Evolutionary conservation across 35 echinoderm and acorn worm species (phyloP).

Genomic region (Strongylocentrotus purpuratus): DNA sequence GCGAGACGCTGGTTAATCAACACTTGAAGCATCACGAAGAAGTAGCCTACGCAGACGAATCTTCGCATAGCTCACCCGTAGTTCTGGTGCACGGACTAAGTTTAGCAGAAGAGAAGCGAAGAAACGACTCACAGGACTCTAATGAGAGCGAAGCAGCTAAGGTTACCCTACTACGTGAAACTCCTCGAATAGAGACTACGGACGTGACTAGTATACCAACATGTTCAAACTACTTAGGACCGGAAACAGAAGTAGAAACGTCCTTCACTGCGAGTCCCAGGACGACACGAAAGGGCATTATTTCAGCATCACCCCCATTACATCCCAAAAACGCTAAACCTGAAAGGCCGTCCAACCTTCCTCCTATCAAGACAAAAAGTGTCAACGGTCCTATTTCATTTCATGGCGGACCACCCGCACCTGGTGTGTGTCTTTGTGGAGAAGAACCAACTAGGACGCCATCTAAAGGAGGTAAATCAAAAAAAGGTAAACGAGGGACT

Average conservation of each 20-base stretch:
- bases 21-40: not conserved
- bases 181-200: not conserved
- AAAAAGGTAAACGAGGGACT: constrained; percentile 18
- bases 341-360: constrained; percentile 30
- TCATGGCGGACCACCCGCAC: not conserved
- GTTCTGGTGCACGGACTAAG: constrained; percentile 68
- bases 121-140: constrained; percentile 37
- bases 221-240: constrained; percentile 27
- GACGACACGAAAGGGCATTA: constrained; percentile 3
- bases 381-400: constrained; percentile 47
- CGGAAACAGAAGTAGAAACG: constrained; percentile 20
- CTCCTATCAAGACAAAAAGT: constrained; percentile 27
- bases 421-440: constrained; percentile 21
- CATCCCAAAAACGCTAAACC: not conserved
- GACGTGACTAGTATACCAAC: constrained; percentile 37
- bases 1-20: not conserved
- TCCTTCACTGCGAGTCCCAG: not conserved
- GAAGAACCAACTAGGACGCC: not conserved
- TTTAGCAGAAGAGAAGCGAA: constrained; percentile 35
- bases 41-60: constrained; percentile 10
- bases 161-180: not conserved
- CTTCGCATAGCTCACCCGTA: constrained; percentile 55
- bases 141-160: constrained; percentile 47
- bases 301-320: not conserved
- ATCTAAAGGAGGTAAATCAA: not conserved